These are phyloP conservation scores for Tuta absoluta DNA, from an alignment of 2,888 invertebrate species.

Conservation along the genomic window DNA sequence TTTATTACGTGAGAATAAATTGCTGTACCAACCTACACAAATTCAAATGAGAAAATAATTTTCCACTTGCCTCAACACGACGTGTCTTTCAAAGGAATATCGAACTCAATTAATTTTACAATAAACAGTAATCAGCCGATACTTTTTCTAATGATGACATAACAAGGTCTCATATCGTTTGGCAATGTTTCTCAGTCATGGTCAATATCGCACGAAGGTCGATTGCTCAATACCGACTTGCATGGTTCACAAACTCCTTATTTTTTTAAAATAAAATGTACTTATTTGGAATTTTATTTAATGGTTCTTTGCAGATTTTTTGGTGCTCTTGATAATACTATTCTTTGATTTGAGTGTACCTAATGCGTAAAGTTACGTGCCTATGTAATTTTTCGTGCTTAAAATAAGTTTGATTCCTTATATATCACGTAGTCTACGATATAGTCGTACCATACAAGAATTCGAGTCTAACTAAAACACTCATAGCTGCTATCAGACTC, in stretches of 20 bases:
- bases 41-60: constrained; percentile 1
- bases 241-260: constrained; percentile 35
- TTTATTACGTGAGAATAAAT: too few relatives aligned
- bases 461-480: too few relatives aligned
- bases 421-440: too few relatives aligned
- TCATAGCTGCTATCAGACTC: too few relatives aligned
- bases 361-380: too few relatives aligned
- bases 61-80: background rate
- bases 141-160: constrained; percentile 21
- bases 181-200: constrained; percentile 30
- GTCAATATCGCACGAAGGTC: constrained; percentile 40
- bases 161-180: constrained; percentile 24
- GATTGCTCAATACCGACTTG: constrained; percentile 42
- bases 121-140: background rate
- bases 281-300: too few relatives aligned
- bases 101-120: constrained; percentile 8
- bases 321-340: too few relatives aligned
- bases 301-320: too few relatives aligned
- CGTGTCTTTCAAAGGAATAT: background rate
- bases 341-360: too few relatives aligned
- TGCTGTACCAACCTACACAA: background rate
- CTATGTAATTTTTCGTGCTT: too few relatives aligned
- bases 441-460: too few relatives aligned
- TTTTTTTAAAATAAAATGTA: background rate
- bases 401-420: too few relatives aligned